Conservation (phyloP, 2,113 vertebrate species). For the Aptenodytes patagonicus region DNA sequence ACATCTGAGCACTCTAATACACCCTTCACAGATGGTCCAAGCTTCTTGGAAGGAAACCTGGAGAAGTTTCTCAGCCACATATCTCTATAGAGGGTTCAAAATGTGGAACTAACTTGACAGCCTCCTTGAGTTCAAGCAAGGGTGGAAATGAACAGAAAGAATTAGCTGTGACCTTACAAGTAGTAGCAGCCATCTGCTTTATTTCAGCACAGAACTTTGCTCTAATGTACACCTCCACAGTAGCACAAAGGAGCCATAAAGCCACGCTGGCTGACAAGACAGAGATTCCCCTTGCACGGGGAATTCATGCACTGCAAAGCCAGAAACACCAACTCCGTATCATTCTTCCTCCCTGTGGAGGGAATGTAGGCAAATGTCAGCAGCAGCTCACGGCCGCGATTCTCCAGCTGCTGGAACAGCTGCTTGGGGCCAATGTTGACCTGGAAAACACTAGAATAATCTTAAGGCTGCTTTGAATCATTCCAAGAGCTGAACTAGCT, state of each 20-base stretch:
- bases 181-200: not conserved
- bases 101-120: not conserved
- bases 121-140: not conserved
- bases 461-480: not conserved
- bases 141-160: not conserved
- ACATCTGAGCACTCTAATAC: not conserved
- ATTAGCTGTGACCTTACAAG: not conserved
- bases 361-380: not conserved
- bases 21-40: not conserved
- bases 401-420: constrained; percentile 16
- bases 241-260: not conserved
- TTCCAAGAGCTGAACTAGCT: not conserved
- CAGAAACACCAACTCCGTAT: not conserved
- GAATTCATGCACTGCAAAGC: not conserved
- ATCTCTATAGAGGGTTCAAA: not conserved
- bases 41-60: not conserved
- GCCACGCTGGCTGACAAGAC: not conserved
- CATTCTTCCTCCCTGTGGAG: not conserved
- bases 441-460: not conserved
- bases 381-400: not conserved
- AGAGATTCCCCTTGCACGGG: not conserved
- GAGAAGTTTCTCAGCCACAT: not conserved
- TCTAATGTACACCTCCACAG: not conserved
- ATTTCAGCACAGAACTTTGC: not conserved
- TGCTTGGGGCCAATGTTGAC: not conserved